Evolutionary conservation across 2,797 vertebrate genomes (phyloP).

Genomic region (Fundulus diaphanus): DNA sequence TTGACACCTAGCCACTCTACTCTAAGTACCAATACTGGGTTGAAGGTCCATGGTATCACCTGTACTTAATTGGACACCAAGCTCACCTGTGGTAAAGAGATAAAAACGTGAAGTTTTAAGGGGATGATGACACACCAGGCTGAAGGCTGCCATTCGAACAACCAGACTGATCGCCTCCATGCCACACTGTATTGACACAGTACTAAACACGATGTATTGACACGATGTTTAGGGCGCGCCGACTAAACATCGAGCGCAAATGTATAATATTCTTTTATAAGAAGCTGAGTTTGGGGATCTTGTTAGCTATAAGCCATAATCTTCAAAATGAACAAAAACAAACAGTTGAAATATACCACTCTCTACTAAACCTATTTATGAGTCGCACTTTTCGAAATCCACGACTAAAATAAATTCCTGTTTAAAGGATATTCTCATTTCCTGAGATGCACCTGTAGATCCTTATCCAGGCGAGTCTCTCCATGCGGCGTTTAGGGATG

Average conservation of each 20-base stretch:
- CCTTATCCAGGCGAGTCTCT: constrained; percentile 20
- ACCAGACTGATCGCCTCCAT: not conserved
- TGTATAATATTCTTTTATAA: not conserved
- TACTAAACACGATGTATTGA: too few species aligned
- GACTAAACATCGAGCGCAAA: too few species aligned
- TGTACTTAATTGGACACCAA: not conserved
- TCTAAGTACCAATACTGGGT: too few species aligned
- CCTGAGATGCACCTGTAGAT: not conserved
- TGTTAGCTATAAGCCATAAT: not conserved
- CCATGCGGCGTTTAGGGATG: constrained; percentile 15
- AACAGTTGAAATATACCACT: not conserved
- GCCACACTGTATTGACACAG: too few species aligned
- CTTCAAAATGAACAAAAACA: not conserved
- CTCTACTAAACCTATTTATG: not conserved
- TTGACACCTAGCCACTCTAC: too few species aligned
- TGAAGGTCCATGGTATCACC: too few species aligned
- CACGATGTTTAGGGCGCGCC: too few species aligned
- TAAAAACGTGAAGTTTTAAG: not conserved
- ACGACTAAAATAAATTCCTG: not conserved
- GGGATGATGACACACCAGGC: not conserved
- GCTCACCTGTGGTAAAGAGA: not conserved
- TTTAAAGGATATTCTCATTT: not conserved
- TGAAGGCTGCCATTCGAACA: not conserved
- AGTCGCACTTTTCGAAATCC: not conserved
- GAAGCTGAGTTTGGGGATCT: not conserved